Evolutionary conservation across 2,113 vertebrate genomes (phyloP), one percentile per base, ranked within the genome.

Genomic region (Drymodes brunneopygia): DNA sequence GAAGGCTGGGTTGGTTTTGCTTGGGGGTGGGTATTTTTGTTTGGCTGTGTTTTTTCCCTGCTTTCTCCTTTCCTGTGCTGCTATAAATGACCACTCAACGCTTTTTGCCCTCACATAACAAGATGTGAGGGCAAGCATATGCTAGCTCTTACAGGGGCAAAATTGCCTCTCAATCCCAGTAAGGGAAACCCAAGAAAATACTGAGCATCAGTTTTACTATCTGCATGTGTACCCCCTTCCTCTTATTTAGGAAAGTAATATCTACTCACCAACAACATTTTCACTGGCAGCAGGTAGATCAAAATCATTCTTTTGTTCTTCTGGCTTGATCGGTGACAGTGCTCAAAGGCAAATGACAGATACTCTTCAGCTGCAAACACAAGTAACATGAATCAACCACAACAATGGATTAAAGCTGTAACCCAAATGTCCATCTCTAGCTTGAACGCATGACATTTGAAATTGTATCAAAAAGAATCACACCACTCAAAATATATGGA

Each of bases 251-350:
- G 61, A 74, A 64, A 64, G 15, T 54, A 44, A 3, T 9, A 66
- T 22, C 36, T 66, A 95, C 98, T 98, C 60, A 99, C 99, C 98
- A 99, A 95, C 53, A 99, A 97, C 99, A 99, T 99, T 97, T 99
- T 99, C 53, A 99, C 99, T 3, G 99, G 99, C 53, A 99, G 98
- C 83, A 99, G 97, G 95, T 99, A 99, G 71, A 99, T 99, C 35
- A 99, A 98, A 72, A 99, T 99, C 98, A 99, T 99, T 58, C 99
- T 98, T 96, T 99, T 99, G 97, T 99, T 99, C 96, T 99, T 99
- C 98, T 99, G 99, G 92, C 99, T 99, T 62, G 98, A 98, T 8
- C 98, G 98, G 87, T 99, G 99, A 60, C 99, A 99, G 96, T 99
- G 99, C 53, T 98, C 97, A 91, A 99, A 99, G 44, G 99, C 98